Percentiles rank a stretch among this genome's conserved stretches.
Evolutionary conservation across 2,797 vertebrate species (phyloP).

Genomic region (Catostomus latipinnis): DNA sequence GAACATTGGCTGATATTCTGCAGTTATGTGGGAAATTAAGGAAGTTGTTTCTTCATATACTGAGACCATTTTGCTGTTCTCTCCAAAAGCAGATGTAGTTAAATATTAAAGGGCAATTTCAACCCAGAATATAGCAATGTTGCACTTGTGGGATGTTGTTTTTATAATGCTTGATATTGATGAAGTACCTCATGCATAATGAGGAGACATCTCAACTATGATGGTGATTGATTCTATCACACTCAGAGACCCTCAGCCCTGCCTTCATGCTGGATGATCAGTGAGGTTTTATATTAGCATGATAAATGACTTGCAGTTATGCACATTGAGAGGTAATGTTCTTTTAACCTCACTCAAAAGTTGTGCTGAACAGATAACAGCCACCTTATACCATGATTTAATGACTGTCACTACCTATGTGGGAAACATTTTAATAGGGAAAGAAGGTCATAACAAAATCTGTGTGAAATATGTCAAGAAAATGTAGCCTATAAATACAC

Average conservation of each 20-base stretch:
- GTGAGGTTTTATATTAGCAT: constrained; percentile 67
- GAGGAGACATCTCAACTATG: constrained; percentile 56
- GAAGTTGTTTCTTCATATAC: constrained; percentile 19
- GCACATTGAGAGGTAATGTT: constrained; percentile 62
- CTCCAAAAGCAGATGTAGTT: background rate
- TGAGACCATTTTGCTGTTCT: background rate
- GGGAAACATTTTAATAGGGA: constrained; percentile 41
- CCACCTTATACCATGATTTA: constrained; percentile 44
- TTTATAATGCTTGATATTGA: constrained; percentile 42
- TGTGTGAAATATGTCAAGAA: background rate
- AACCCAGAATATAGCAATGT: background rate
- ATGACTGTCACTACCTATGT: constrained; percentile 24
- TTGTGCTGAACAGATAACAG: constrained; percentile 25
- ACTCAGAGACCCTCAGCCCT: constrained; percentile 57
- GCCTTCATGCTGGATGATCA: constrained; percentile 64
- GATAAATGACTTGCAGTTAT: constrained; percentile 67
- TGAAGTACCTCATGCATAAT: constrained; percentile 50
- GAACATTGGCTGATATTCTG: background rate
- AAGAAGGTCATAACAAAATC: constrained; percentile 21
- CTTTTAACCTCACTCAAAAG: constrained; percentile 58
- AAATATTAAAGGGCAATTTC: constrained; percentile 1
- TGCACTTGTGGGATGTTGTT: constrained; percentile 28
- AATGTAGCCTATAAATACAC: too few relatives aligned
- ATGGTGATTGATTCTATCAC: constrained; percentile 71
- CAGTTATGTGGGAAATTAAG: constrained; percentile 1